phyloP scores from a whole-genome alignment of 2,888 invertebrate species.

The Boloria euphrosyne region DNA sequence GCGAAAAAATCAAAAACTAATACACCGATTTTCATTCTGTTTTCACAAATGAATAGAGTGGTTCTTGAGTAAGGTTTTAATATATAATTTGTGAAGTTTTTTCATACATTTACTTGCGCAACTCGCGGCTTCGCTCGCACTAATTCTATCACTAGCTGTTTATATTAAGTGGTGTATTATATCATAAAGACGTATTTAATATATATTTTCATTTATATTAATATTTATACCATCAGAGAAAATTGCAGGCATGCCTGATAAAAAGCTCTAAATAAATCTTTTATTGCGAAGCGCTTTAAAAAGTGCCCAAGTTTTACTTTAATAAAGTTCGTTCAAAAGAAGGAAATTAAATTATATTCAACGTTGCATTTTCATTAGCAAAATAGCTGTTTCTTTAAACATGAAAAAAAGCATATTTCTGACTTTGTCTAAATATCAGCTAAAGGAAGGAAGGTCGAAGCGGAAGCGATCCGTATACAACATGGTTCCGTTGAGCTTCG shows the following conservation, averaged over 20 bases:
- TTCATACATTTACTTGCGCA: too few species aligned
- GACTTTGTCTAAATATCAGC: constrained; percentile 2
- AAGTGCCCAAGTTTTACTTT: constrained; percentile 28
- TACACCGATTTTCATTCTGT: too few species aligned
- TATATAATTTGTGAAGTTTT: too few species aligned
- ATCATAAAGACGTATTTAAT: neutral
- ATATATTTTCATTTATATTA: neutral
- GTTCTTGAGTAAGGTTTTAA: too few species aligned
- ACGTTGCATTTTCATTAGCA: constrained; percentile 35
- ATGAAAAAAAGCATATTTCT: constrained; percentile 4
- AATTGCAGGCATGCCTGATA: constrained; percentile 14
- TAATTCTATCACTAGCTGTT: too few species aligned
- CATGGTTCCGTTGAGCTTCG: neutral
- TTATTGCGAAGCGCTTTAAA: constrained; percentile 17
- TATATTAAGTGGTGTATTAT: too few species aligned
- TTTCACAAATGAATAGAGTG: too few species aligned
- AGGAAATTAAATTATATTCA: constrained; percentile 37
- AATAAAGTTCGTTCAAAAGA: constrained; percentile 35
- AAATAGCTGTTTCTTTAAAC: constrained; percentile 27
- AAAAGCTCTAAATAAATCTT: constrained; percentile 21
- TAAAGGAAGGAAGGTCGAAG: neutral
- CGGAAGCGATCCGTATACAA: neutral
- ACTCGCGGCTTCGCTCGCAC: too few species aligned
- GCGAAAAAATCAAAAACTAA: too few species aligned
- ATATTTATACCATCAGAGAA: constrained; percentile 11